Percentiles rank a stretch among this genome's conserved stretches.
Evolutionary conservation across 37 sponge, comb jelly and placozoan genomes (phyloP).

Genomic region (Eunapius fragilis): DNA sequence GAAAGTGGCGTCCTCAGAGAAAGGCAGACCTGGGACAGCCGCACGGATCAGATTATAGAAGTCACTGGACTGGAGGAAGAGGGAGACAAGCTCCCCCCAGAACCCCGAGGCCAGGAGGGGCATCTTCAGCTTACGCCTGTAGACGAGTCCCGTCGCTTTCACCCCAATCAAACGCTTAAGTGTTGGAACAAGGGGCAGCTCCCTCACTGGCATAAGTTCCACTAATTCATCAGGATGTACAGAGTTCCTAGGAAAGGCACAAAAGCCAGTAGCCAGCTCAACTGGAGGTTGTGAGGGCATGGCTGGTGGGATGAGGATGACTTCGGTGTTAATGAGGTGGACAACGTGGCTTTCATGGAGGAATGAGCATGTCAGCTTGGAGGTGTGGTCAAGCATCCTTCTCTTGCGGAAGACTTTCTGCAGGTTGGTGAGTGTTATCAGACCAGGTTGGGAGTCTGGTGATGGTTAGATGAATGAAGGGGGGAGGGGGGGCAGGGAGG

Average conservation of each 20-base stretch:
- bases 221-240: background rate
- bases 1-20: too few species aligned
- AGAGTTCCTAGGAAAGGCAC: conserved; percentile 20
- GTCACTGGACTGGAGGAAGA: conserved; percentile 55
- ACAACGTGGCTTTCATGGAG: conserved; percentile 40
- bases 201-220: background rate
- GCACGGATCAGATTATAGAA: conserved; percentile 22
- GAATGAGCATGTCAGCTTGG: conserved; percentile 33
- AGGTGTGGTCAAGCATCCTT: conserved; percentile 4
- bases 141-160: conserved; percentile 31
- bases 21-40: background rate
- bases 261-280: background rate
- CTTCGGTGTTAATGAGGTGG: conserved; percentile 45
- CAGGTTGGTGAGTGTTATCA: conserved; percentile 35
- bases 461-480: too few species aligned
- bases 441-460: conserved; percentile 35
- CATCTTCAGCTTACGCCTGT: conserved; percentile 40
- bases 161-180: background rate
- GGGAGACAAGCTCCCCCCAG: conserved; percentile 72
- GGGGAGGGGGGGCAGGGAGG: too few species aligned
- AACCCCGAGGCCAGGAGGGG: conserved; percentile 67
- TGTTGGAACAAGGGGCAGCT: background rate
- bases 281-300: conserved; percentile 29
- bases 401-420: conserved; percentile 10
- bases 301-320: conserved; percentile 51